Evolutionary conservation across 2,888 invertebrate species (phyloP), one percentile per base, ranked within the genome.

Genomic region (Drosophila nr. perissopoda): DNA sequence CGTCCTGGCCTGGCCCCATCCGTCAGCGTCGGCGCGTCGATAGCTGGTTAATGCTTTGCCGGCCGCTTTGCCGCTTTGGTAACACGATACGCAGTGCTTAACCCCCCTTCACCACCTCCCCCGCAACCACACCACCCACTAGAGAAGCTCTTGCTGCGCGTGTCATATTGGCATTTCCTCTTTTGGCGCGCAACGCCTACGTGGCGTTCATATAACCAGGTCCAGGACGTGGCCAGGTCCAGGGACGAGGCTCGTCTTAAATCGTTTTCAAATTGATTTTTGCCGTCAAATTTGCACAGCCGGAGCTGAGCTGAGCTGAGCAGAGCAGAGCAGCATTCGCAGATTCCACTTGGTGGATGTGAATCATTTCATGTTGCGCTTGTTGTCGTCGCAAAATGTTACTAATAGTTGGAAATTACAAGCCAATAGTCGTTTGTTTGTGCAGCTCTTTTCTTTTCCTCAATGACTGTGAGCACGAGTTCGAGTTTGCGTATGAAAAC

Each of bases 201-300:
- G 85, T 68, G 69, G 48, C 69, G 57, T 25, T 34, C 57, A 58
- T 27, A 10, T 45, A 38, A 42, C 53, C 52, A 38, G 48, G 31
- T 21, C 34, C 52, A 62, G 31, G 29, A 45, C 45, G 45, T 45
- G 13, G 27, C 59, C 8, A n/a, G 38, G 25, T 48, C 33, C 31
- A 42, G 49, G 45, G 45, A 52, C 58, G 67, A 66, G 71, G 52
- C 69, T 68, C 80, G 75, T 90, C 78, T 82, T 73, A 90, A 87
- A 90, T 90, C 84, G 89, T 88, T 87, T 90, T 78, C 87, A 88
- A 90, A 87, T 87, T 87, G 87, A 87, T 87, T 90, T 87, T 75
- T 78, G 82, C 78, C 85, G 82, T 89, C 89, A 87, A 90, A 87
- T 90, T 90, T 88, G 89, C 87, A 80, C 83, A 86, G 77, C 56